Base-by-base conservation (phyloP, 2,797 vertebrate genomes). In the Microchirus variegatus region DNA sequence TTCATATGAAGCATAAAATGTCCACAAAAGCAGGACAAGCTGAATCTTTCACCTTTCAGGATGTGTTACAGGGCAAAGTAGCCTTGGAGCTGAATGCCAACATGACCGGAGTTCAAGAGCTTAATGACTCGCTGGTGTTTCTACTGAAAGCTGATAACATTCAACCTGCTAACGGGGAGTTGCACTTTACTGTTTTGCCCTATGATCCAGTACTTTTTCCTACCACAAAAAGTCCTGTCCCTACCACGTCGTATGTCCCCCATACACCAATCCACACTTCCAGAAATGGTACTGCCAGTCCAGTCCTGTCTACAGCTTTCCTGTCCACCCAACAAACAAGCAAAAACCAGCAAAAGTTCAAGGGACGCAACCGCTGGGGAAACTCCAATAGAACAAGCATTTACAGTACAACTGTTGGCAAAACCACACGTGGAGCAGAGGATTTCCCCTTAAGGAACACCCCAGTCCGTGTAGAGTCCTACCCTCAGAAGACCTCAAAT, bases 71-170 rank as follows among this genome's bases (percentile, higher is more conserved):
- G 18, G 93, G 88, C 44, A 81, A 73, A 52, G 41, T 97, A 17
- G 70, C 90, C 31, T 86, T 99, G 2, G 82, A 94, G 31, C 22
- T 94, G n/a, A 83, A 81, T 10, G 87, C 92, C 3, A 96, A 95
- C 81, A 89, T 98, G 84, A 95, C 90, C 0, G 93, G 84, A 37
- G 49, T 89, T 0, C 64, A 91, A 43, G 73, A 89, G 26, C 63
- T 96, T 16, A 95, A 94, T 19, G 95, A 97, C 72, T 96, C 95
- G 0, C 90, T 99, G 53, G 82, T 80, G 0, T 97, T 98, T 83
- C 37, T 95, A 1, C 85, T 98, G 62, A 94, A 90, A 89, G 95
- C 94, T 54, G 90, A 93, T 41, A 86, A 80, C 2, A 61, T 95
- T 14, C 95, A 94, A 75, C 94, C 95, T 67, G 96, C 93, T 3